These are phyloP conservation scores for Cryptocephalus moraei DNA, from an alignment of 2,888 invertebrate species.

Conservation along the genomic window DNA sequence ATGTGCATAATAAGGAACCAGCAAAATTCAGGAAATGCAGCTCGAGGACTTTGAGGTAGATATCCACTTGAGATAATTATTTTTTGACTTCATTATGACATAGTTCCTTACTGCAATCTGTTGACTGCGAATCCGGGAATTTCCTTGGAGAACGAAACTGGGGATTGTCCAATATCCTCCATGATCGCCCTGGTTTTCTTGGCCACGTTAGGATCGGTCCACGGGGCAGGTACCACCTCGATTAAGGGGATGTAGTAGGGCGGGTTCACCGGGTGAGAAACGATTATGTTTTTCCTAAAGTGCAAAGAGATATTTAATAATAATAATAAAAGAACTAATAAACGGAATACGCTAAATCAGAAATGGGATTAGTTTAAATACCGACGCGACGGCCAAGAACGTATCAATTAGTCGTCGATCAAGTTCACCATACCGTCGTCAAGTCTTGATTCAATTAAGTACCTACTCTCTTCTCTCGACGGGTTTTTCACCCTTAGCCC, in stretches of 20 bases:
- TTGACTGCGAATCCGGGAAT: constrained; percentile 89
- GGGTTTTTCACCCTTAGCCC: no score
- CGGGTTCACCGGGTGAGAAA: constrained; percentile 93
- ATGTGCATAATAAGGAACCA: neutral
- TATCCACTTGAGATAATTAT: no score
- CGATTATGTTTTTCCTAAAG: constrained; percentile 52
- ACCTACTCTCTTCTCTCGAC: no score
- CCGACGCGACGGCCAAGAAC: no score
- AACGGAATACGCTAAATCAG: no score
- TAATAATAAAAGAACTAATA: neutral
- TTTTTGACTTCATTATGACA: no score
- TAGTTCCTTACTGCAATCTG: constrained; percentile 66
- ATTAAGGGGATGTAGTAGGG: constrained; percentile 93
- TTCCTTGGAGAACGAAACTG: constrained; percentile 77
- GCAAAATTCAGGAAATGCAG: no score
- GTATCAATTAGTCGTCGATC: no score
- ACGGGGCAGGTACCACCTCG: constrained; percentile 89
- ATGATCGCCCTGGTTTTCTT: constrained; percentile 65
- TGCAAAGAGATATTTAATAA: neutral
- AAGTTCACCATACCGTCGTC: no score
- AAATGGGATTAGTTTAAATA: no score
- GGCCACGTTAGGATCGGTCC: constrained; percentile 74
- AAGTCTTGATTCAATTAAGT: no score
- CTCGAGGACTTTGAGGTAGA: no score
- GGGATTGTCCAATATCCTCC: constrained; percentile 84